Percentiles rank a stretch among this genome's conserved stretches.
Evolutionary conservation across 1,140 invertebrate genomes (phyloP).

Genomic region (Papilio dardanus): DNA sequence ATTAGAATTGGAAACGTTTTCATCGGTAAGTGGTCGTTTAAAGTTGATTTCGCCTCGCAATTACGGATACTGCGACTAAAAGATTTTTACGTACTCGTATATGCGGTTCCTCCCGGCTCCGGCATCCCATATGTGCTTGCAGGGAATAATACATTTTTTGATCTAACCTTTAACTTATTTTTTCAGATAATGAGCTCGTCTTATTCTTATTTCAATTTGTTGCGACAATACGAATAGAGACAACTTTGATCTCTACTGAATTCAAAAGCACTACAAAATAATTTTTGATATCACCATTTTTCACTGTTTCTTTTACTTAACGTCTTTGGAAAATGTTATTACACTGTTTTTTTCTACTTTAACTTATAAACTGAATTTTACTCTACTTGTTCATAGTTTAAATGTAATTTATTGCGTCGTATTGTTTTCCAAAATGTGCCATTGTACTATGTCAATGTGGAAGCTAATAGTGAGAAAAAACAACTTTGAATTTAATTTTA

Average conservation of each 20-base stretch:
- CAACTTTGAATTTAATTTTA: not conserved
- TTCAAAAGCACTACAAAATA: not conserved
- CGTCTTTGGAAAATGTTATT: too few relatives aligned
- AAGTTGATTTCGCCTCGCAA: too few relatives aligned
- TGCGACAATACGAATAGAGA: slow-evolving; percentile 44
- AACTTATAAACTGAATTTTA: too few relatives aligned
- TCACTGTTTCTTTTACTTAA: not conserved
- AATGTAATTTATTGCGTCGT: too few relatives aligned
- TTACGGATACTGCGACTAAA: not conserved
- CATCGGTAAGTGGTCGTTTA: slow-evolving; percentile 58
- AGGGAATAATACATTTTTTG: not conserved
- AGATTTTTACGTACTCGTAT: too few relatives aligned
- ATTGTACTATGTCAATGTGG: too few relatives aligned
- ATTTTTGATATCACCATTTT: not conserved
- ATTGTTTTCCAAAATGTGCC: too few relatives aligned
- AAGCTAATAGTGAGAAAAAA: not conserved
- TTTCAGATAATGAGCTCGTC: slow-evolving; percentile 54
- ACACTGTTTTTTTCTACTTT: too few relatives aligned
- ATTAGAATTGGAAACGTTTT: slow-evolving; percentile 63
- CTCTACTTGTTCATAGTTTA: not conserved
- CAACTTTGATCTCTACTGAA: not conserved
- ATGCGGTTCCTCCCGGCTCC: too few relatives aligned
- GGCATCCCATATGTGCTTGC: too few relatives aligned
- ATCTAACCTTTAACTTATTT: slow-evolving; percentile 26
- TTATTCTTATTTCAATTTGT: slow-evolving; percentile 60